Percentiles rank a stretch among this genome's conserved stretches.
Evolutionary conservation across 2,888 invertebrate species (phyloP).

Genomic region (Nomada lathburiana): DNA sequence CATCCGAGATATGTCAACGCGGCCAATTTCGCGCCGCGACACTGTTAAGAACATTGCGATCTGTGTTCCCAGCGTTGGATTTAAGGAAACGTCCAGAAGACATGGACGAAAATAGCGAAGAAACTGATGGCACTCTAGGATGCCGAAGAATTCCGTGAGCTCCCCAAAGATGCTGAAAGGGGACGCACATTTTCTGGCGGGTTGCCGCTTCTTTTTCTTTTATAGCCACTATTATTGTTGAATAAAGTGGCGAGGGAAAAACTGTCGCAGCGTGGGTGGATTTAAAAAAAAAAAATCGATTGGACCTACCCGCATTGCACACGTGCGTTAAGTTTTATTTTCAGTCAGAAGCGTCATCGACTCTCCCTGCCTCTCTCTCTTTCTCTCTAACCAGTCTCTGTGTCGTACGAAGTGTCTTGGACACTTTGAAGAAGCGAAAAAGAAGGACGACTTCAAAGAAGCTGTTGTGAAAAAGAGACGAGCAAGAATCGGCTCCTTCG

Average conservation of each 20-base stretch:
- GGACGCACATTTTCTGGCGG: too few relatives aligned
- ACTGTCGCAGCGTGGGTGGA: conserved; percentile 28
- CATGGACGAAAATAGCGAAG: too few relatives aligned
- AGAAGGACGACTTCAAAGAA: too few relatives aligned
- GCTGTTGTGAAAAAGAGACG: too few relatives aligned
- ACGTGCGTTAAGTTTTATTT: conserved; percentile 41
- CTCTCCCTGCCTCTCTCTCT: background rate
- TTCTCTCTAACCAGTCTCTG: conserved; percentile 5
- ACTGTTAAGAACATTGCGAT: background rate
- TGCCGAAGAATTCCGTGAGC: too few relatives aligned
- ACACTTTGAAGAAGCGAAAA: too few relatives aligned
- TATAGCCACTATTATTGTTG: background rate
- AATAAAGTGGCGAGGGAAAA: background rate
- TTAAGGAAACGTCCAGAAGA: background rate
- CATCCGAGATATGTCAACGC: background rate
- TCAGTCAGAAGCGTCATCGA: conserved; percentile 29
- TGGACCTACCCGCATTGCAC: background rate
- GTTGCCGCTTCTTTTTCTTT: too few relatives aligned
- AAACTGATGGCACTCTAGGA: too few relatives aligned
- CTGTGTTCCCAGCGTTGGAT: background rate
- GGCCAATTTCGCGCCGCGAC: background rate
- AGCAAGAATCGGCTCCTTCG: too few relatives aligned
- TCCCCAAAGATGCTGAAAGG: too few relatives aligned
- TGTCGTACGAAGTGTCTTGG: background rate
- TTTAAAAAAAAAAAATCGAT: conserved; percentile 23